These are phyloP conservation scores for Dynastes tityus DNA, from an alignment of 2,888 invertebrate species.

Conservation along the genomic window DNA sequence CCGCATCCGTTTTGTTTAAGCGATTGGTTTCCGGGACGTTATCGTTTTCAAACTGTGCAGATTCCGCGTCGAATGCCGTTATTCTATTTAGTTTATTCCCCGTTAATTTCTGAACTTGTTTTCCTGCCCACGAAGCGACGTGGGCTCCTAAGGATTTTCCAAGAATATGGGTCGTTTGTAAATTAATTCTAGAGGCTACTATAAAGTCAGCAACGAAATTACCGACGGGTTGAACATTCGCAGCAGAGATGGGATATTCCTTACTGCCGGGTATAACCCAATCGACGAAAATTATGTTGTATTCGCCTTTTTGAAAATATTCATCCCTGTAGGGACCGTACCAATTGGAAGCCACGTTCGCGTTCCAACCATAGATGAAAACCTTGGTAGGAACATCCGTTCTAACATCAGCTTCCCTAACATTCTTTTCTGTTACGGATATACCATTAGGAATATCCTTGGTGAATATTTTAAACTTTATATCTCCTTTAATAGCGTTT, in stretches of 20 bases:
- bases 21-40: slow-evolving; percentile 67
- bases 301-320: slow-evolving; percentile 50
- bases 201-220: slow-evolving; percentile 60
- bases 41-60: slow-evolving; percentile 73
- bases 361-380: slow-evolving; percentile 53
- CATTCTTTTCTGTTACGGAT: slow-evolving; percentile 56
- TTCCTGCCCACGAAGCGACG: slow-evolving; percentile 63
- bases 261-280: slow-evolving; percentile 47
- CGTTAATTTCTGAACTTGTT: slow-evolving; percentile 55
- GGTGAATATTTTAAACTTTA: slow-evolving; percentile 59
- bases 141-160: slow-evolving; percentile 66
- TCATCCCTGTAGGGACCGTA: slow-evolving; percentile 44
- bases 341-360: slow-evolving; percentile 50
- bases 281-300: slow-evolving; percentile 48
- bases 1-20: slow-evolving; percentile 73
- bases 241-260: slow-evolving; percentile 34
- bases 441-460: slow-evolving; percentile 52
- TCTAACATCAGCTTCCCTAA: slow-evolving; percentile 40
- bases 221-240: slow-evolving; percentile 62
- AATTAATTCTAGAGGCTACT: slow-evolving; percentile 35
- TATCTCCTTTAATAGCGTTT: slow-evolving; percentile 56
- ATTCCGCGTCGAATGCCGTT: slow-evolving; percentile 75
- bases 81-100: slow-evolving; percentile 54
- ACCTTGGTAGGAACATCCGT: slow-evolving; percentile 45
- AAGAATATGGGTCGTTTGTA: slow-evolving; percentile 61